Evolutionary conservation across 2,888 invertebrate species (phyloP), one percentile per base, ranked within the genome.

Genomic region (Sussaba pulchella): DNA sequence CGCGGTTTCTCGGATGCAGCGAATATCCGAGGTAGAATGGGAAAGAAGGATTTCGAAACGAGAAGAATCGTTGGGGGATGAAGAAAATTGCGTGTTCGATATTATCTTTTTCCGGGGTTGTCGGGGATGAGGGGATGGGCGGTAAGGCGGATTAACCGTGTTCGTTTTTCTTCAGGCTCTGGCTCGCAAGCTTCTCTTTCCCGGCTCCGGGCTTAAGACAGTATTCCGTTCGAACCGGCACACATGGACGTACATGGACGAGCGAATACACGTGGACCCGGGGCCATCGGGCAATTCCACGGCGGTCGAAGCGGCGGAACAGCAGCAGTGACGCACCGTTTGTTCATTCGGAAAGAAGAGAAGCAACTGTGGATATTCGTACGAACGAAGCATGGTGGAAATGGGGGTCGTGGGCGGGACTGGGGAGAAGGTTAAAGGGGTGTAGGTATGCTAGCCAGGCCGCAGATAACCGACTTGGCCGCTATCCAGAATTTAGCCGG

Each of bases 391-490:
- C 2, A 31, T 5, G 31, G 31, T 2, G 2, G 31, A 31, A 31
- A 6, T 2, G 31, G 31, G 4, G 31, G 31, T 31, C n/a, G n/a
- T 31, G 31, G 31, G 2, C 2, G 31, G 4, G 31, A 31, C 4
- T 31, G 31, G 31, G 31, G 31, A 31, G 6, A 31, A 6, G 31
- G 31, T 2, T 31, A 6, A 8, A 36, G 36, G 1, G 47, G 43
- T 41, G 66, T 45, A 9, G 45, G 45, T 45, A 36, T 21, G 45
- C 54, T 47, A 57, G 64, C 71, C 73, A 52, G 71, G 72, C 79
- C 83, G 69, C 82, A 82, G 83, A 83, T 88, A 88, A 85, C 75
- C 73, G 78, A 81, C 83, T 88, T 89, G 89, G 89, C 87, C 66
- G 43, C 26, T 70, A 83, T 87, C 88, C 89, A 89, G 74, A 85